Evolutionary conservation across 53 echinoderm and acorn worm genomes (phyloP).

Genomic region (Patiria pectinifera): DNA sequence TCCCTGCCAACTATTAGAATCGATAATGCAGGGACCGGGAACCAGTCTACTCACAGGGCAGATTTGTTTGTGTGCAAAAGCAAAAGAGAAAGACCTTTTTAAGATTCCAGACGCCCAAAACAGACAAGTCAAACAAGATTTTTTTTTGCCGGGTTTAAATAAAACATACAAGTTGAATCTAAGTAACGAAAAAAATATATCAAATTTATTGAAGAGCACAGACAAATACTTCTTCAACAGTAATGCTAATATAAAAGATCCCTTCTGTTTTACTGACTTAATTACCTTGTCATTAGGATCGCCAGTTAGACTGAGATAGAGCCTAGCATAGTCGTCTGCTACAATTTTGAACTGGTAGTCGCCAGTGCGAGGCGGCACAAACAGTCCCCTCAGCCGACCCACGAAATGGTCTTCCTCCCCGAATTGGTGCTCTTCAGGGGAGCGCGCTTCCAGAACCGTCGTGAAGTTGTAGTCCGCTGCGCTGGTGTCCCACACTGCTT

Average conservation of each 20-base stretch:
- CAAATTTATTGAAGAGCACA: no score
- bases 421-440: slow-evolving; percentile 31
- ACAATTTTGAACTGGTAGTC: slow-evolving; percentile 70
- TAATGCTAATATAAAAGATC: neutral
- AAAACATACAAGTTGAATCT: no score
- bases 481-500: slow-evolving; percentile 60
- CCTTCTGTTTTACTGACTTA: neutral
- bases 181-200: no score
- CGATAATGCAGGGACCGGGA: no score
- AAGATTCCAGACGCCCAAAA: no score
- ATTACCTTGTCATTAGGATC: slow-evolving; percentile 62
- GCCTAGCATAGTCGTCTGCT: slow-evolving; percentile 60
- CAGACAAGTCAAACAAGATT: no score
- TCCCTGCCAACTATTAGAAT: no score
- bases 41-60: no score
- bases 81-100: no score
- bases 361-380: slow-evolving; percentile 77
- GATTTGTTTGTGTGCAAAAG: no score
- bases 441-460: slow-evolving; percentile 18
- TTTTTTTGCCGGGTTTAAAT: no score
- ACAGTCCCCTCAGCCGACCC: slow-evolving; percentile 74
- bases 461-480: slow-evolving; percentile 37
- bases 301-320: slow-evolving; percentile 71
- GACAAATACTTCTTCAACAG: neutral
- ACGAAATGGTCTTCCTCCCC: slow-evolving; percentile 34